Base-by-base conservation (phyloP, 2,888 invertebrate species). In the Netelia fuscicornis region DNA sequence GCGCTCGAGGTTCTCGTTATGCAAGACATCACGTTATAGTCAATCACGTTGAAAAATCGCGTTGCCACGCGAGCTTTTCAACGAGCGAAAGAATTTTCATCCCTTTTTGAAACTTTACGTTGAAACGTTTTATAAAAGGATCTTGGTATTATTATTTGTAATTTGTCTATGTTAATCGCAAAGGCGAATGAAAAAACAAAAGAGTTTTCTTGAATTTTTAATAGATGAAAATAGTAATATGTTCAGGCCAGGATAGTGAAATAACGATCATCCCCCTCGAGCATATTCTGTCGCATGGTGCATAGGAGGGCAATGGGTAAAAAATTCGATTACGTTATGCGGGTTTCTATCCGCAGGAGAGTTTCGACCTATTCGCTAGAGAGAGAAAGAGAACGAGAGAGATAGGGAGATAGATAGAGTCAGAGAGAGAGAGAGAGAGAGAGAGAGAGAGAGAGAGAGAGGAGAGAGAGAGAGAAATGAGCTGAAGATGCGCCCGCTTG, bases 301-400 rank as follows among this genome's bases (percentile, higher is more conserved):
- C 54, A 70, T n/a, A 52, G 25, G 65, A 65, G 56, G 52, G 44
- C 48, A 65, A 20, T 68, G 65, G 72, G 58, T 20, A 54, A 70
- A 79, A 68, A 79, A 75, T 5, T 54, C 77, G 74, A 79, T 81
- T 75, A 70, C 78, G 81, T 78, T 78, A 81, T 72, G 72, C 78
- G 81, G 56, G 56, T 68, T 64, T 81, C 67, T 72, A 71, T 58
- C 78, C 65, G 78, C 78, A 85, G 74, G 64, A 74, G 74, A 70
- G 78, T 65, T 81, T 72, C 71, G 68, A 78, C 74, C 72, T 70
- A 74, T 77, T 84, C 74, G 62, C 68, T 42, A 3, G 56, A 65
- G 42, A 74, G 25, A 56, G 25, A 42, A 48, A 48, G 75, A 37
- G 20, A 52, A 30, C 10, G 65, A 11, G 30, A 8, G 58, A 56